Base-by-base conservation (phyloP, 1,140 invertebrate species). In the Nixonia krombeini region DNA sequence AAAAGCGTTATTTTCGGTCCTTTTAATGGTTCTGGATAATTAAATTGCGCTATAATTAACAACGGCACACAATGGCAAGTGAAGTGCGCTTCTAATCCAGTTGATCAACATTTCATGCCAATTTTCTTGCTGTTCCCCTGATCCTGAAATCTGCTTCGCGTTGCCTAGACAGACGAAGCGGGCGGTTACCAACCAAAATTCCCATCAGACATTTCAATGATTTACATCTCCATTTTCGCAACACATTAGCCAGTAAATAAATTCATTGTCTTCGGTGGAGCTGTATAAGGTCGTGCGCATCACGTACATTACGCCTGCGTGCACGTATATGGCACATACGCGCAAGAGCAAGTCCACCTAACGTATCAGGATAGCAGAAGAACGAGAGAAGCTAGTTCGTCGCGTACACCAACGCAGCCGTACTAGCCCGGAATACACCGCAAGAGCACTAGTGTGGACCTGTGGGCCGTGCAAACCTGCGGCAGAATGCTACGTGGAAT, bases 241-340 rank as follows among this genome's bases (percentile, higher is more conserved):
- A 49, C 55, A 18, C 45, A 49, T 38, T 29, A 6, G 40, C 23
- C 17, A 18, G 28, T 33, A 55, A 70, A 70, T 41, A 61, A 70
- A 64, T 50, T 25, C 56, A 55, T 38, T 64, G 45, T 40, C 41
- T 61, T 56, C 47, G 47, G 52, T 51, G 56, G 51, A 51, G 53
- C 50, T 55, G 59, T 59, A 40, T 64, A 61, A 70, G 56, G 55
- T 57, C 57, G 47, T 38, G 62, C 57, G 55, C 49, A n/a, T n/a
- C n/a, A 55, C 25, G 46, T 47, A 67, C 41, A 44, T 58, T 61
- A 66, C 68, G 68, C 59, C 57, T 72, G 69, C 64, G 69, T 71
- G 63, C 58, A 67, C 57, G 57, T 71, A 71, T 57, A 51, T 44
- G 73, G 68, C 68, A 75, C 75, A 76, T 70, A 57, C 67, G 69